Percentiles rank a stretch among this genome's conserved stretches.
phyloP scores from a whole-genome alignment of 2,888 invertebrate species.

The Helicoverpa assulta region DNA sequence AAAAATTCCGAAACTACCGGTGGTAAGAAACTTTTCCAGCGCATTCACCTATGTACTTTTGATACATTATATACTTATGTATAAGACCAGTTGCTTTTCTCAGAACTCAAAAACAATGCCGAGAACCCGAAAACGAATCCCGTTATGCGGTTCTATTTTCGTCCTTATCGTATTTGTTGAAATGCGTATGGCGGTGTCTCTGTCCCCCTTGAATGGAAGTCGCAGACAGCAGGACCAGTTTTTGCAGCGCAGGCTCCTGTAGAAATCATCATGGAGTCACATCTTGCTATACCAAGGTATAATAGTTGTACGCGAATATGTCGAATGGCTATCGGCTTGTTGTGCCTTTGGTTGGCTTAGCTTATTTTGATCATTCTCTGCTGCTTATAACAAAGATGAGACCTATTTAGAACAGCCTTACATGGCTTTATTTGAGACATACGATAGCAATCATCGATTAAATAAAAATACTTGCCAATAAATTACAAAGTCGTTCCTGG shows the following conservation, averaged over 20 bases:
- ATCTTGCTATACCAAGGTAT: constrained; percentile 55
- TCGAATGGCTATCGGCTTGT: constrained; percentile 35
- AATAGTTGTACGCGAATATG: constrained; percentile 43
- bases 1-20: constrained; percentile 44
- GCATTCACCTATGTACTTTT: constrained; percentile 35
- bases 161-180: constrained; percentile 67
- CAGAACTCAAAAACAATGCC: constrained; percentile 64
- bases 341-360: constrained; percentile 10
- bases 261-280: constrained; percentile 66
- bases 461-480: no score
- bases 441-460: no score
- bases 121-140: constrained; percentile 73
- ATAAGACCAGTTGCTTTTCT: constrained; percentile 60
- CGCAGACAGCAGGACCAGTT: constrained; percentile 85
- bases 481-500: not conserved
- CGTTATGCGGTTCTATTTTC: constrained; percentile 78
- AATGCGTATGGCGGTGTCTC: constrained; percentile 67
- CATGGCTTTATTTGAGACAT: no score
- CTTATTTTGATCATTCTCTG: constrained; percentile 16
- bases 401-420: not conserved
- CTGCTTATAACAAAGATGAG: constrained; percentile 2
- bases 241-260: constrained; percentile 73
- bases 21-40: constrained; percentile 30
- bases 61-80: constrained; percentile 39
- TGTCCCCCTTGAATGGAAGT: constrained; percentile 85